A percentile compares a stretch with the other conserved stretches of the same genome.
Evolutionary conservation across 1,140 invertebrate species (phyloP).

Genomic region (Drosophila takahashii): DNA sequence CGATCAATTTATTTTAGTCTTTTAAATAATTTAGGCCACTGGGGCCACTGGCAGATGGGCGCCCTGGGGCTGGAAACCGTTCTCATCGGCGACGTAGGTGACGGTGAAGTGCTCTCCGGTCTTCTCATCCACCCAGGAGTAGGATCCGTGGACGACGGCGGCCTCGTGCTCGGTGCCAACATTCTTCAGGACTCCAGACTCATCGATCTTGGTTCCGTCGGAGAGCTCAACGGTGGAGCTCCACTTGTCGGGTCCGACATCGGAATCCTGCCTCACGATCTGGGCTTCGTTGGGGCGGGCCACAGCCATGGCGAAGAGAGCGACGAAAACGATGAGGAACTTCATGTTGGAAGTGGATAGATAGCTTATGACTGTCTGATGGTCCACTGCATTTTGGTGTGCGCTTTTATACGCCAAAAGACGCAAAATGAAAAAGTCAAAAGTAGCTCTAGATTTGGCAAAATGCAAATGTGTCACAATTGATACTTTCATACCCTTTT

Average conservation of each 20-base stretch:
- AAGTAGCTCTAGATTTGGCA: constrained; percentile 23
- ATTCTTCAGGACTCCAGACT: not conserved
- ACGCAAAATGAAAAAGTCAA: constrained; percentile 39
- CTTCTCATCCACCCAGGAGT: constrained; percentile 46
- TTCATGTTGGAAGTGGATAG: constrained; percentile 65
- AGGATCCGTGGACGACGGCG: constrained; percentile 52
- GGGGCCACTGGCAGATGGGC: constrained; percentile 86
- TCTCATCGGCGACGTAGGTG: constrained; percentile 81
- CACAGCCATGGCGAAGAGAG: constrained; percentile 57
- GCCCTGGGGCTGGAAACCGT: constrained; percentile 89
- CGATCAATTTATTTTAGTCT: constrained; percentile 22
- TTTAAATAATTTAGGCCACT: constrained; percentile 24
- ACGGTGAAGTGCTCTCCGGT: constrained; percentile 52
- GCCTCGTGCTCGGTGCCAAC: constrained; percentile 51
- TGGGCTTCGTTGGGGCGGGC: constrained; percentile 25
- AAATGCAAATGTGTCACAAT: constrained; percentile 6
- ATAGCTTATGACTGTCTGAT: constrained; percentile 52
- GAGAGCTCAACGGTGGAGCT: constrained; percentile 83
- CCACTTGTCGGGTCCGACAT: constrained; percentile 23
- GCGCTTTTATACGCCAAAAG: constrained; percentile 41
- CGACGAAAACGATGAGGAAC: constrained; percentile 65
- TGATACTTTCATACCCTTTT: no score
- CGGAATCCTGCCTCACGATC: not conserved
- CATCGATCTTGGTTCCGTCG: constrained; percentile 87
- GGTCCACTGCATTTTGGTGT: constrained; percentile 43